A percentile compares a stretch with the other conserved stretches of the same genome.
These are phyloP conservation scores for Sebastes diaconus DNA, from an alignment of 2,797 vertebrate species.

Conservation along the genomic window DNA sequence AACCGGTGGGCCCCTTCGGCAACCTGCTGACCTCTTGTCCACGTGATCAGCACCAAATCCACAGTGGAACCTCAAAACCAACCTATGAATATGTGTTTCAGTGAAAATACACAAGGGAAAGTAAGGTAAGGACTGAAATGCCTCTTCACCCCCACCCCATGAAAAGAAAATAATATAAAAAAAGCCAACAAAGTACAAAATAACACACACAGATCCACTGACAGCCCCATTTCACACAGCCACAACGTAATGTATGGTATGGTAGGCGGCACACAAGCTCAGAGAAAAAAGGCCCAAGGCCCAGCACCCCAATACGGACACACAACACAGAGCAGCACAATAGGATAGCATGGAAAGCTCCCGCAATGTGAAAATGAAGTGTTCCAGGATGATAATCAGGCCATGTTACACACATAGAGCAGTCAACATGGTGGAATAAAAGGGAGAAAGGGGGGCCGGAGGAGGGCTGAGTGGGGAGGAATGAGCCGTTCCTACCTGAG, in stretches of 20 bases:
- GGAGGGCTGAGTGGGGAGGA: constrained; percentile 29
- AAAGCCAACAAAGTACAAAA: constrained; percentile 20
- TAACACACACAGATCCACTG: constrained; percentile 24
- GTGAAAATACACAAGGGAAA: not conserved
- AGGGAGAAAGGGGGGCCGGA: constrained; percentile 7
- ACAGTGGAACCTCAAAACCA: not conserved
- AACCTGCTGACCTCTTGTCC: not conserved
- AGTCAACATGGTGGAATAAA: constrained; percentile 35
- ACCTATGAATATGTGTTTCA: not conserved
- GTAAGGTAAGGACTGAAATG: not conserved
- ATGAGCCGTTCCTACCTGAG: constrained; percentile 90
- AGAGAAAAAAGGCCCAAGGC: constrained; percentile 13
- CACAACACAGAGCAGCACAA: constrained; percentile 46
- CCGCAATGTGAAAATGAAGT: constrained; percentile 50
- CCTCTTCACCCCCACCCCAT: not conserved
- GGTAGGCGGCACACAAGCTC: constrained; percentile 27
- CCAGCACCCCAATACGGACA: constrained; percentile 38
- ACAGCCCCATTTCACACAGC: constrained; percentile 22
- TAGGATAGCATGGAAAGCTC: constrained; percentile 43
- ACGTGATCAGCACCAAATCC: not conserved
- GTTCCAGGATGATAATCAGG: constrained; percentile 49
- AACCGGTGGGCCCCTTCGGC: not conserved
- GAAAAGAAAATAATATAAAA: constrained; percentile 5
- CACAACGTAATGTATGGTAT: constrained; percentile 47
- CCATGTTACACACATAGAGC: constrained; percentile 52